phyloP scores from a whole-genome alignment of 2,888 invertebrate species.

The Trichopoda pennipes region DNA sequence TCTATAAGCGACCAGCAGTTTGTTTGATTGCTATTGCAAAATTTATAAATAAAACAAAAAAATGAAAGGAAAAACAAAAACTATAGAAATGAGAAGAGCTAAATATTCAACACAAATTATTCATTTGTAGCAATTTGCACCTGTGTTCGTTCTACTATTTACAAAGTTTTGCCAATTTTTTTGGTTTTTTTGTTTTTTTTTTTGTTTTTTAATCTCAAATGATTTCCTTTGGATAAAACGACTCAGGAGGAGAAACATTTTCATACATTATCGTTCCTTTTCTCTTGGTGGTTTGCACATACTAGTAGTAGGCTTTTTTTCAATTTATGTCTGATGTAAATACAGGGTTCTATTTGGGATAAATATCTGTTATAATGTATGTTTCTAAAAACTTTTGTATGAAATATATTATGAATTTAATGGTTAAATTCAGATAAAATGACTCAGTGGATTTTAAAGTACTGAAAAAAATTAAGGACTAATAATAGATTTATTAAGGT shows the following conservation, averaged over 20 bases:
- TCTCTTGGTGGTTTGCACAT: neutral
- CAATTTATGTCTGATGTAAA: neutral
- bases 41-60: conserved; percentile 37
- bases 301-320: neutral
- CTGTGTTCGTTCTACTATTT: conserved; percentile 59
- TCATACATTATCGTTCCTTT: neutral
- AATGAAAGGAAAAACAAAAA: neutral
- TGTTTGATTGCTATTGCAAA: conserved; percentile 43
- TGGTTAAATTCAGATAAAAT: conserved; percentile 34
- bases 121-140: conserved; percentile 76
- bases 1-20: conserved; percentile 6
- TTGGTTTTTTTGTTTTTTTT: no score
- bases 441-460: neutral
- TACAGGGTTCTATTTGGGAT: neutral
- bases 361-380: neutral
- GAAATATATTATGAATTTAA: conserved; percentile 48
- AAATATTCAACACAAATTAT: conserved; percentile 74
- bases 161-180: conserved; percentile 44
- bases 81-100: conserved; percentile 33
- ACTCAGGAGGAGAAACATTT: conserved; percentile 17
- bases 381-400: conserved; percentile 40
- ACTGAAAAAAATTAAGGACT: conserved; percentile 23
- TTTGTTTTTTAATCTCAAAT: conserved; percentile 46
- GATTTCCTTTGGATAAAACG: conserved; percentile 57
- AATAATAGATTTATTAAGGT: no score